phyloP scores from a whole-genome alignment of 2,797 vertebrate species.

The Poecilia wingei region DNA sequence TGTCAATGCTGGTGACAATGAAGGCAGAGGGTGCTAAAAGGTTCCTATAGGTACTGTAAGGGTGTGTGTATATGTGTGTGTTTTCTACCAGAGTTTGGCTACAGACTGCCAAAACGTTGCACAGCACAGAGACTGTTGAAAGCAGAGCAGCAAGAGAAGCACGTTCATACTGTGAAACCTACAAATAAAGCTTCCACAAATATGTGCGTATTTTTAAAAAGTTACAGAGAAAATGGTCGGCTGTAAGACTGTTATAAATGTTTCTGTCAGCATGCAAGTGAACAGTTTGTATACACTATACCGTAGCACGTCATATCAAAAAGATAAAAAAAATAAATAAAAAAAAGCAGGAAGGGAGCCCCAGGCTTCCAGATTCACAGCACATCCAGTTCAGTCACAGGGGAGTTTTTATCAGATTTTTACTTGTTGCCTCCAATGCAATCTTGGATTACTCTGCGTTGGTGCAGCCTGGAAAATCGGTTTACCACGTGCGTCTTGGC shows the following conservation, averaged over 20 bases:
- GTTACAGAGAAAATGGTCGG: constrained; percentile 31
- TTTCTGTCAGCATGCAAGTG: constrained; percentile 60
- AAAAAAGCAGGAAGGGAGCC: neutral
- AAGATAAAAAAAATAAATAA: neutral
- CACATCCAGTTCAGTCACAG: constrained; percentile 44
- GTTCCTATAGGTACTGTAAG: constrained; percentile 70
- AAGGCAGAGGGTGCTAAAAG: constrained; percentile 55
- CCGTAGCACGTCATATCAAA: constrained; percentile 32
- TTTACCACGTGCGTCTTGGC: constrained; percentile 46
- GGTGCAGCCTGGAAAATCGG: constrained; percentile 25
- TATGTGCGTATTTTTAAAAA: constrained; percentile 45
- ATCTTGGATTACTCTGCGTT: constrained; percentile 1
- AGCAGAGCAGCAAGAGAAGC: constrained; percentile 39
- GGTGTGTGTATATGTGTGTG: constrained; percentile 21
- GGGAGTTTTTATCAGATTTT: constrained; percentile 21
- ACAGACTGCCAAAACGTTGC: constrained; percentile 17
- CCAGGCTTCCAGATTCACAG: neutral
- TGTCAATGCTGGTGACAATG: constrained; percentile 50
- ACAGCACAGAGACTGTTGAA: constrained; percentile 23
- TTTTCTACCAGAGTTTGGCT: constrained; percentile 14
- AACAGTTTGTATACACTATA: constrained; percentile 30
- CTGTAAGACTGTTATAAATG: constrained; percentile 62
- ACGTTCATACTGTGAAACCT: constrained; percentile 71
- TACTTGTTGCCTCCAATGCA: neutral
- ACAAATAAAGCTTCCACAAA: constrained; percentile 48